phyloP scores from a whole-genome alignment of 1,140 invertebrate genomes.

The Geopemphigus sp. region DNA sequence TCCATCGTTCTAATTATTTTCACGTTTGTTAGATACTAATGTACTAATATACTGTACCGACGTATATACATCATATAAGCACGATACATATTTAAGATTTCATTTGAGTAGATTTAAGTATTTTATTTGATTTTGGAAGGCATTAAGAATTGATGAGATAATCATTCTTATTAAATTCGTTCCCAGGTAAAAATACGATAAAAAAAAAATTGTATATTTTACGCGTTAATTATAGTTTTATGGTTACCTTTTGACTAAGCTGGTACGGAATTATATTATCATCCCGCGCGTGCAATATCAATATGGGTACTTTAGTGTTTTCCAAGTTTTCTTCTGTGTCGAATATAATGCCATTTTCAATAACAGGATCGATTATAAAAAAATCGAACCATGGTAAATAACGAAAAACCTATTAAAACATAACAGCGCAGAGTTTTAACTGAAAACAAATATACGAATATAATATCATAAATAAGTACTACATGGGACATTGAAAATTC shows the following conservation, averaged over 20 bases:
- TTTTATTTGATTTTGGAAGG: no score
- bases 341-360: conserved; percentile 66
- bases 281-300: conserved; percentile 88
- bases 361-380: conserved; percentile 69
- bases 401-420: background rate
- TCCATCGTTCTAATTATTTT: no score
- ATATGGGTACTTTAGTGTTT: conserved; percentile 68
- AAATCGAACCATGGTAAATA: conserved; percentile 62
- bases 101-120: no score
- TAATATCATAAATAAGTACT: conserved; percentile 46
- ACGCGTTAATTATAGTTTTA: background rate
- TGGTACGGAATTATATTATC: conserved; percentile 77
- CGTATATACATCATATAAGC: no score
- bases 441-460: background rate
- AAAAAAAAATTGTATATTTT: background rate
- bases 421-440: no score
- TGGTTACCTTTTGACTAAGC: conserved; percentile 67
- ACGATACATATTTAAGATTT: no score
- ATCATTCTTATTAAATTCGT: no score
- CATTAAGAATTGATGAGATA: no score
- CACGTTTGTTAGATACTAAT: no score
- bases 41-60: no score
- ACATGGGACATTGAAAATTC: conserved; percentile 75
- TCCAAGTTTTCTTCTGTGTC: conserved; percentile 69
- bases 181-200: background rate